phyloP scores from a whole-genome alignment of 2,797 vertebrate species.

The Syndactyla subalaris region DNA sequence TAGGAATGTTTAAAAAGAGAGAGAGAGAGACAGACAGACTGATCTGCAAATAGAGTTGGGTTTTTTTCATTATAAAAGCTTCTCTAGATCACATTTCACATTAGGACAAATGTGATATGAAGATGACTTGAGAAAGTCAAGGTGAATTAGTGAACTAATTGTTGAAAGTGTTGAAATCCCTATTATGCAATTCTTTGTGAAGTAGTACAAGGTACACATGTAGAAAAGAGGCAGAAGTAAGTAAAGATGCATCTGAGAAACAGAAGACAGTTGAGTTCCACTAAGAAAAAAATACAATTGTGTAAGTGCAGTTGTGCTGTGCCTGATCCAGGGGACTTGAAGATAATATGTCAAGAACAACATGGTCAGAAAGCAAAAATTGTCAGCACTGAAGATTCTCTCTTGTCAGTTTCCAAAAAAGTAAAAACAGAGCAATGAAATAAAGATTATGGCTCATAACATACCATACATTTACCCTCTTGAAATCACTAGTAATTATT shows the following conservation, averaged over 20 bases:
- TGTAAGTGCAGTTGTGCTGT: not conserved
- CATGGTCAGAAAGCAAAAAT: not conserved
- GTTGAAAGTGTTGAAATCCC: not conserved
- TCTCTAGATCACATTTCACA: not conserved
- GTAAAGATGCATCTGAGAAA: not conserved
- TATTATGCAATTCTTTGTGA: not conserved
- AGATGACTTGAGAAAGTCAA: not conserved
- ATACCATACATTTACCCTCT: not conserved
- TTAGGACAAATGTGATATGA: not conserved
- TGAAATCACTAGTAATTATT: not conserved
- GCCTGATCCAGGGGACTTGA: not conserved
- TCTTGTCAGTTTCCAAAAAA: not conserved
- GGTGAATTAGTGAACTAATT: not conserved
- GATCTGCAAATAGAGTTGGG: not conserved
- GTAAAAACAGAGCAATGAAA: not conserved
- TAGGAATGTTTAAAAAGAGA: not conserved
- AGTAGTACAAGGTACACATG: not conserved
- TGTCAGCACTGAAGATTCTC: not conserved
- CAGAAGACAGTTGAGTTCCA: not conserved
- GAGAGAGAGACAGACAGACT: not conserved
- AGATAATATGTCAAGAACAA: not conserved
- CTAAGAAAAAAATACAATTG: not conserved
- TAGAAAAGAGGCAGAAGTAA: not conserved
- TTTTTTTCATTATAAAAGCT: not conserved
- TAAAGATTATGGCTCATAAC: not conserved